These are phyloP conservation scores for Poliocrania exsul DNA, from an alignment of 2,797 vertebrate species.

Conservation along the genomic window DNA sequence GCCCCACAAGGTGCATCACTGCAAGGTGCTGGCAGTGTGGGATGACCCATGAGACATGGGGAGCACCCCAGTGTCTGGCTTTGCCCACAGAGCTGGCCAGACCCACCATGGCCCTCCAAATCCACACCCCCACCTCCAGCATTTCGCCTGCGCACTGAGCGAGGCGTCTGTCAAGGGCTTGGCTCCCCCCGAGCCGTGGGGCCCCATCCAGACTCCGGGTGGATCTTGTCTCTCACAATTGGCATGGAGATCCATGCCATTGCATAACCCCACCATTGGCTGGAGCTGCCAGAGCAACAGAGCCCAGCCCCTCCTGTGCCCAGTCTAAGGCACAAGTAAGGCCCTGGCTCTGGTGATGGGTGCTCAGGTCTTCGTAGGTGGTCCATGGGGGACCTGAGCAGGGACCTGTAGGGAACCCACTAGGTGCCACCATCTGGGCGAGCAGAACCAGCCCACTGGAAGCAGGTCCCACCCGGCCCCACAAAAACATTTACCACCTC, in stretches of 20 bases:
- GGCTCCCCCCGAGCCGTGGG: background rate
- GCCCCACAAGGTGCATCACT: background rate
- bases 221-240: background rate
- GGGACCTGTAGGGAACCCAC: background rate
- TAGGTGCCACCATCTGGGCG: background rate
- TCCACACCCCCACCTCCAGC: background rate
- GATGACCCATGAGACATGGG: background rate
- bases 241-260: background rate
- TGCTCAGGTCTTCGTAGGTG: background rate
- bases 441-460: background rate
- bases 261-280: background rate
- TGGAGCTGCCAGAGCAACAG: background rate
- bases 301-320: background rate
- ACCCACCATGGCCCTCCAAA: background rate
- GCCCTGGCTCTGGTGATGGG: background rate
- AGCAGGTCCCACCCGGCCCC: background rate
- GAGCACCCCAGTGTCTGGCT: background rate
- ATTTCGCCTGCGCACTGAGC: accelerated
- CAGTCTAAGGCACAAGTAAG: background rate
- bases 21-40: background rate
- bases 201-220: background rate
- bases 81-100: background rate
- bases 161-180: background rate
- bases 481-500: background rate
- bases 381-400: background rate